Conservation (phyloP, 2,113 vertebrate species). For the Zosterops borbonicus region DNA sequence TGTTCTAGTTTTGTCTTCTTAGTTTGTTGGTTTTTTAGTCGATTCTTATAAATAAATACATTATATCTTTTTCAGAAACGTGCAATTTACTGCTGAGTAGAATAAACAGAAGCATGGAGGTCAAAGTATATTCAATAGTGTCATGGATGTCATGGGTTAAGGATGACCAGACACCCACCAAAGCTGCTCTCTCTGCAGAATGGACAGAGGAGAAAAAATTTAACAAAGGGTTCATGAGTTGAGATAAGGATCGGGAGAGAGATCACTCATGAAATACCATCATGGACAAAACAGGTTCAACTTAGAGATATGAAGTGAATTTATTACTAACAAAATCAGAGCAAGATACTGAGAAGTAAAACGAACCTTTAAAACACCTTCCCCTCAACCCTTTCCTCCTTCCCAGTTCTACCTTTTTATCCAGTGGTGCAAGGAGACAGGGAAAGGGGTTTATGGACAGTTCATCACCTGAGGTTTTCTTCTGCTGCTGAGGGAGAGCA, state of each 20-base stretch:
- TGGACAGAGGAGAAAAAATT: neutral
- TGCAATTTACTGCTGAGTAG: neutral
- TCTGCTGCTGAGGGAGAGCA: neutral
- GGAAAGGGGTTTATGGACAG: neutral
- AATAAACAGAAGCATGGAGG: neutral
- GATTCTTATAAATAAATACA: neutral
- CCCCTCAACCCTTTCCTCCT: neutral
- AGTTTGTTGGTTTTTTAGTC: neutral
- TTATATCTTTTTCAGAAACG: neutral
- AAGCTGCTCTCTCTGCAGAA: rapidly evolving
- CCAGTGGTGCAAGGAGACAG: rapidly evolving
- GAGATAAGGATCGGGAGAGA: neutral
- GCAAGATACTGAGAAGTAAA: neutral
- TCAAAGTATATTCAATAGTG: neutral
- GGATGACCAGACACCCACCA: neutral
- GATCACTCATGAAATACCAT: neutral
- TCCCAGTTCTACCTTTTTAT: rapidly evolving
- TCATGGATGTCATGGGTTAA: neutral
- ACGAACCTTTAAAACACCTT: neutral
- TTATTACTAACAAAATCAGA: neutral
- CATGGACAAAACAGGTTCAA: neutral
- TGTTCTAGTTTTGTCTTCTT: neutral
- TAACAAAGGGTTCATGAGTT: rapidly evolving
- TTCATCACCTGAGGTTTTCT: neutral
- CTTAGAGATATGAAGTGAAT: neutral